Conservation (phyloP, 2,888 invertebrate genomes). For the Blastobasis lacticolella region DNA sequence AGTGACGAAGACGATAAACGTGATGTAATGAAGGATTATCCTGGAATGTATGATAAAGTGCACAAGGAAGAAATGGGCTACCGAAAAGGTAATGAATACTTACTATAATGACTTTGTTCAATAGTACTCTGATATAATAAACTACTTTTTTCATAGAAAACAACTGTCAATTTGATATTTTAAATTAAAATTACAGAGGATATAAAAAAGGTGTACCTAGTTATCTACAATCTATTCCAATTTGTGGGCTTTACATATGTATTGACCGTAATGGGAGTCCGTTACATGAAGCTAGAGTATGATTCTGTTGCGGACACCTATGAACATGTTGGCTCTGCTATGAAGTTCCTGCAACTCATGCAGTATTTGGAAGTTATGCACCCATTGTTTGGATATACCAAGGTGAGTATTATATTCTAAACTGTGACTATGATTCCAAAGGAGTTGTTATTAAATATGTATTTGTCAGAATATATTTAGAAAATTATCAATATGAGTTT, state of each 20-base stretch:
- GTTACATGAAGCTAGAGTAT: slow-evolving; percentile 83
- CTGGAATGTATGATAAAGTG: slow-evolving; percentile 81
- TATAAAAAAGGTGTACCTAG: slow-evolving; percentile 86
- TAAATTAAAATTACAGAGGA: slow-evolving; percentile 73
- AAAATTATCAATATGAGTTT: no score
- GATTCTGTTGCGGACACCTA: slow-evolving; percentile 82
- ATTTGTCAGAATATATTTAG: no score
- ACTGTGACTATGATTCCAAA: no score
- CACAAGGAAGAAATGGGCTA: slow-evolving; percentile 87
- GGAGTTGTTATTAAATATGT: no score
- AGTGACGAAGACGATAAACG: slow-evolving; percentile 77
- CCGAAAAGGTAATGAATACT: slow-evolving; percentile 74
- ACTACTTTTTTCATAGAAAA: not conserved
- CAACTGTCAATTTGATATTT: not conserved
- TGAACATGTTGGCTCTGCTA: slow-evolving; percentile 81
- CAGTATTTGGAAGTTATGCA: slow-evolving; percentile 93
- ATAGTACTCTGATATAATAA: no score
- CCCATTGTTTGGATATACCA: slow-evolving; percentile 91
- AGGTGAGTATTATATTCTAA: slow-evolving; percentile 34
- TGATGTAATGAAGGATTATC: slow-evolving; percentile 85
- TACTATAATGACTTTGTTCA: no score
- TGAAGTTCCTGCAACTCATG: slow-evolving; percentile 87
- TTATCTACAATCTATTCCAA: slow-evolving; percentile 92
- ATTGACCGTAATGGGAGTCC: slow-evolving; percentile 80
- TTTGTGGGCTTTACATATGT: slow-evolving; percentile 89